A percentile compares a stretch with the other conserved stretches of the same genome.
These are phyloP conservation scores for Anarsia innoxiella DNA, from an alignment of 2,888 invertebrate genomes.

Conservation along the genomic window DNA sequence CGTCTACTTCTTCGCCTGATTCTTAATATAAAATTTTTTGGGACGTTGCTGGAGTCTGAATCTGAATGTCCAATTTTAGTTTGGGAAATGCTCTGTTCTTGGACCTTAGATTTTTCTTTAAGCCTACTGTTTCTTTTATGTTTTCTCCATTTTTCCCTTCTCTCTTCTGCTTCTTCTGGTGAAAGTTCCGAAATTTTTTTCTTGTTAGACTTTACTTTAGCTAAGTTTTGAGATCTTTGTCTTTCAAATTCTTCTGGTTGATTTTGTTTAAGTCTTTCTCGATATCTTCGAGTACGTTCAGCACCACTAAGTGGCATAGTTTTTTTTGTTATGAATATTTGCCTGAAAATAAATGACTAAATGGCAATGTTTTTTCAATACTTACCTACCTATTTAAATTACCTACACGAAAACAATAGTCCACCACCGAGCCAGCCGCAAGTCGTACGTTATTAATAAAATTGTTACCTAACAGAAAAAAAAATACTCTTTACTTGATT, in stretches of 20 bases:
- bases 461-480: too few species aligned
- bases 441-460: too few species aligned
- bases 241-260: constrained; percentile 9
- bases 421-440: too few species aligned
- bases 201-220: constrained; percentile 9
- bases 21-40: not conserved
- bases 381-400: too few species aligned
- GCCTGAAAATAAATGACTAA: constrained; percentile 1
- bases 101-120: not conserved
- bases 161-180: constrained; percentile 10
- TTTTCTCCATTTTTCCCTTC: constrained; percentile 11
- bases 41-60: not conserved
- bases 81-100: not conserved
- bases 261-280: constrained; percentile 9
- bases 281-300: constrained; percentile 9
- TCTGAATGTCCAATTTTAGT: not conserved
- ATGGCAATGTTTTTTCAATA: too few species aligned
- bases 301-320: constrained; percentile 11
- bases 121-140: constrained; percentile 7
- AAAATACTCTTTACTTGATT: too few species aligned
- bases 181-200: constrained; percentile 14
- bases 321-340: not conserved
- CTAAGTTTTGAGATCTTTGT: constrained; percentile 11
- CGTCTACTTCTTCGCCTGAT: not conserved
- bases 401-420: too few species aligned